These are phyloP conservation scores for Campoletis sonorensis DNA, from an alignment of 1,140 invertebrate genomes.

Conservation along the genomic window DNA sequence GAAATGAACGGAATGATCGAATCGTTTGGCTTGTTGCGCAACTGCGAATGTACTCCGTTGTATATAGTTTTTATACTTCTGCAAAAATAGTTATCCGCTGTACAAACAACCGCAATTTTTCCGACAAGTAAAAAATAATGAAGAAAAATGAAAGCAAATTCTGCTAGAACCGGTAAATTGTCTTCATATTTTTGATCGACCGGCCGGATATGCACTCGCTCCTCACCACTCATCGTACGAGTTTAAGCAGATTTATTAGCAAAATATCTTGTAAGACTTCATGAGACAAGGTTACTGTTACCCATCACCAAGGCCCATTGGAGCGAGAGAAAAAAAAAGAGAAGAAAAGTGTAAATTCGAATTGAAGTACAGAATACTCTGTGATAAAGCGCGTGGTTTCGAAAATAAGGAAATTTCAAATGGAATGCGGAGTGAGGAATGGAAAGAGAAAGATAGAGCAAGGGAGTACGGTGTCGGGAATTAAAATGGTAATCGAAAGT, in stretches of 20 bases:
- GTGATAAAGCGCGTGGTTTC: slow-evolving; percentile 64
- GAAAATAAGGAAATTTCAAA: slow-evolving; percentile 59
- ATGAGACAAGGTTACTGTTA: slow-evolving; percentile 55
- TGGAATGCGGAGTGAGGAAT: slow-evolving; percentile 36
- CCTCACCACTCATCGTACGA: slow-evolving; percentile 40
- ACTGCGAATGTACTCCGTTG: slow-evolving; percentile 53
- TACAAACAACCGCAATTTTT: slow-evolving; percentile 44
- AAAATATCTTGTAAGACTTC: slow-evolving; percentile 61
- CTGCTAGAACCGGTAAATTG: background rate
- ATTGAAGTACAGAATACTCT: slow-evolving; percentile 61
- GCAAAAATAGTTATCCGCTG: slow-evolving; percentile 51
- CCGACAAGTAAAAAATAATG: slow-evolving; percentile 21
- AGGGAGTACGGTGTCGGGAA: background rate
- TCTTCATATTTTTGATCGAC: slow-evolving; percentile 20
- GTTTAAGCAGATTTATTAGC: slow-evolving; percentile 59
- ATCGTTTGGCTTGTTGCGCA: slow-evolving; percentile 54
- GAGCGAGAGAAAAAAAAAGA: background rate
- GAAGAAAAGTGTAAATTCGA: slow-evolving; percentile 48
- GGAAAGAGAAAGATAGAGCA: slow-evolving; percentile 1
- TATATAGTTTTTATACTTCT: slow-evolving; percentile 74
- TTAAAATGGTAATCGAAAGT: slow-evolving; percentile 28
- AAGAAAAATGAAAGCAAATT: slow-evolving; percentile 3
- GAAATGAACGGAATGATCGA: slow-evolving; percentile 41
- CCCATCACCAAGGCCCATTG: slow-evolving; percentile 55
- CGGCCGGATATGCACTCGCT: slow-evolving; percentile 13